Base-by-base conservation (phyloP, 2,888 invertebrate species). In the Julus scanicus region DNA sequence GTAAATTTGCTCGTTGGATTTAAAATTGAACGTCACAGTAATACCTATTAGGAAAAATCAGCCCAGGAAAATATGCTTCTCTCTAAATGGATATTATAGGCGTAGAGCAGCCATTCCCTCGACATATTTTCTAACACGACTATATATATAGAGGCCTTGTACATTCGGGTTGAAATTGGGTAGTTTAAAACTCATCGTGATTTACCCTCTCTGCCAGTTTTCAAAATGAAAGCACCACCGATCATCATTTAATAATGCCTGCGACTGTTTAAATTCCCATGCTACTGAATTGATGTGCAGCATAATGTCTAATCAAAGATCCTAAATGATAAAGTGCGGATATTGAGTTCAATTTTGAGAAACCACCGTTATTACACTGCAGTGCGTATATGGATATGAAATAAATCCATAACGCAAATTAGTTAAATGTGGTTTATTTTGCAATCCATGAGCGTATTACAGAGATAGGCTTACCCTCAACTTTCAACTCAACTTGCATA, bases 11-110 rank as follows among this genome's bases (percentile, higher is more conserved):
- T 80, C 80, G 80, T 37, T 80, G 80, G 80, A 37, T 80, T 80
- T 80, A 80, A 80, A 80, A 80, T 80, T 80, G 80, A 80, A 80
- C 80, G 80, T 80, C 80, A 80, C 80, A 80, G 80, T 80, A 80
- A 80, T 80, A 80, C 80, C 37, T 80, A 80, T 80, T 29, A 80
- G 80, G 37, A 80, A 80, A 80, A 80, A 15, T 20, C 80, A 80
- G 37, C 37, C 80, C 2, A 15, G 29, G 37, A 71, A 80, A 80
- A 80, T 80, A 80, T 80, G 80, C 9, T 80, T 80, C 80, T 80
- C 80, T 29, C 80, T 80, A 80, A 80, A 80, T 39, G 37, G 37
- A 39, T 39, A 71, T 29, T 71, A n/a, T n/a, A 71, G 11, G 29
- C 71, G 5, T 63, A 63, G 4, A 63, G 71, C n/a, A 80, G 80